Base-by-base conservation (phyloP, 2,888 invertebrate species). In the Cylindroiulus punctatus region DNA sequence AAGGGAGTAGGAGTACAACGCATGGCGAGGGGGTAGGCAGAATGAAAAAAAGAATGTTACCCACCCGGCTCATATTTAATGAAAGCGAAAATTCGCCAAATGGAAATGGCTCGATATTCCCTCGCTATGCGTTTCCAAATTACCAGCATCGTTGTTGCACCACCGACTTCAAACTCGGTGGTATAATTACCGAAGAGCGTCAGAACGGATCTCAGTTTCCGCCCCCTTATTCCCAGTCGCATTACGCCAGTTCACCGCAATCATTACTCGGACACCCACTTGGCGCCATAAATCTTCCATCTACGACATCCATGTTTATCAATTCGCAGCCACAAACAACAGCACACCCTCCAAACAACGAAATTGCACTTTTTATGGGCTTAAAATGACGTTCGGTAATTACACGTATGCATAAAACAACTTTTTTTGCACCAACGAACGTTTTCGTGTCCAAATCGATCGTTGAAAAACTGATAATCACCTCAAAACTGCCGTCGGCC, bases 171-270 rank as follows among this genome's bases (percentile, higher is more conserved):
- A 44, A 44, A 44, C 44, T 65, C 76, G 76, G 76, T 26, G 30
- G 76, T 30, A 76, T 76, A 76, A 76, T 76, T 76, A 76, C 76
- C 76, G 76, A 76, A 76, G 8, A 76, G 76, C 76, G 76, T 76
- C 14, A 30, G 22, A 30, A 76, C 30, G 76, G 76, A 76, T 76
- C 14, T 26, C 14, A 26, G 14, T 76, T 76, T 76, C 76, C 76
- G n/a, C n/a, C 57, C n/a, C 57, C 57, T 57, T 19, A n/a, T 26
- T 65, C 26, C 65, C 22, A 26, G 22, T 26, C 65, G 22, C 57
- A 47, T 52, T 52, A 52, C 52, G 19, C 57, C 22, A 14, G 2
- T 76, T 30, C 76, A 76, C 76, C 76, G 30, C 76, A 76, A 76
- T 30, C 30, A 26, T 76, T 30, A 30, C 76, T 76, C 26, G 22